Evolutionary conservation across 2,888 invertebrate species (phyloP), one percentile per base, ranked within the genome.

Genomic region (Hemithea aestivaria): DNA sequence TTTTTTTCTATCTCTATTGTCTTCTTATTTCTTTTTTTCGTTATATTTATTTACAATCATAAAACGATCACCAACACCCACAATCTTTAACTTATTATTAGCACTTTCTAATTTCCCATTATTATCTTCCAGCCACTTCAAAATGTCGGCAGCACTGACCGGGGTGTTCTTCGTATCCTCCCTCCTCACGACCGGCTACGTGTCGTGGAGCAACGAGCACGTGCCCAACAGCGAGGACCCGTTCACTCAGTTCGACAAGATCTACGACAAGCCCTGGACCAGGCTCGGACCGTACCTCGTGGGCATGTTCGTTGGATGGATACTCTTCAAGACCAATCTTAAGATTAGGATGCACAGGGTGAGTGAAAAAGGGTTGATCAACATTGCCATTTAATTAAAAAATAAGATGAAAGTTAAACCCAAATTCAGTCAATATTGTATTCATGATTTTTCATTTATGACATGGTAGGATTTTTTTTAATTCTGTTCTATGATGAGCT

Each of bases 251-350:
- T 96, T 96, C 71, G 95, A 96, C 75, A 94, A 95, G 82, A 93
- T 96, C 55, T 96, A 96, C 72, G 95, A 95, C 77, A 96, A 95
- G 73, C 95, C 95, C 1, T 96, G 95, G 94, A 95, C 95, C 0
- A 78, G 95, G 40, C 77, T 95, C 7, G 95, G 95, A 0, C 95
- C 95, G 0, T 96, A 95, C 71, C 82, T 95, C 1, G 92, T 95
- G 34, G 95, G 95, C 51, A 95, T 96, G 94, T 88, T 91, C 9
- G 91, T 92, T 0, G 95, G 95, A 0, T 96, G 95, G 92, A 90
- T 93, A 45, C 83, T 96, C 10, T 95, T 94, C 71, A 94, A 94
- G 76, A 94, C 93, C 12, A 92, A 94, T 66, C 91, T 94, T 72
- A 92, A 92, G 71, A 90, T 95, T 9, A 89, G 90, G 46, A 91